Evolutionary conservation across 2,888 invertebrate genomes (phyloP), one percentile per base, ranked within the genome.

Genomic region (Amiota minor): DNA sequence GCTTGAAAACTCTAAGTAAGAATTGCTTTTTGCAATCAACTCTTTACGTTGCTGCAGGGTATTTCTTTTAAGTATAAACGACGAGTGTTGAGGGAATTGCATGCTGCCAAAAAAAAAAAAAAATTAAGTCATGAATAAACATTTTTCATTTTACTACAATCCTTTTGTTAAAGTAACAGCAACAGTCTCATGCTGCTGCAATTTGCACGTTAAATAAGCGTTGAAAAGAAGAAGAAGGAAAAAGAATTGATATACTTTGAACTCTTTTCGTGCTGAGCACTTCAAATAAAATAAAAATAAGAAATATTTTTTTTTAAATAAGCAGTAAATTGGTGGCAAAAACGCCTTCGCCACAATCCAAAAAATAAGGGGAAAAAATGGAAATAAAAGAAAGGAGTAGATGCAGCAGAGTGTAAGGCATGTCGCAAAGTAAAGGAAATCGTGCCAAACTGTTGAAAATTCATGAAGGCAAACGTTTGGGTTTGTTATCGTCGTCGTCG

Each of bases 381-480:
- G 9, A 65, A 53, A 16, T 35, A 49, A 46, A 23, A 35, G 35
- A 23, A 69, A 72, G 73, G 68, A 71, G 76, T 76, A 76, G 76
- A 18, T 45, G 23, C 59, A 35, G 35, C 6, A 35, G 35, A 35
- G 35, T 35, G 35, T 35, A 59, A 16, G 67, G 53, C 14, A 68
- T 35, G 35, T 35, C 35, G 35, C 35, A 35, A 35, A 35, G 74
- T 20, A 14, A 71, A 72, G 73, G 72, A 72, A 62, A 75, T 78
- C 78, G 78, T 78, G 78, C 78, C 78, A 78, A 78, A 78, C 78
- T 78, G 78, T 78, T 78, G 78, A 78, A 78, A 78, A 78, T 78
- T 78, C 78, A 68, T 68, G 50, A 53, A 50, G 67, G 16, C 49
- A 76, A 78, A 75, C 78, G 78, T 78, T 78, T 78, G 76, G 78